These are phyloP conservation scores for Steinernema feltiae DNA, from an alignment of 1,140 invertebrate species.

Conservation along the genomic window DNA sequence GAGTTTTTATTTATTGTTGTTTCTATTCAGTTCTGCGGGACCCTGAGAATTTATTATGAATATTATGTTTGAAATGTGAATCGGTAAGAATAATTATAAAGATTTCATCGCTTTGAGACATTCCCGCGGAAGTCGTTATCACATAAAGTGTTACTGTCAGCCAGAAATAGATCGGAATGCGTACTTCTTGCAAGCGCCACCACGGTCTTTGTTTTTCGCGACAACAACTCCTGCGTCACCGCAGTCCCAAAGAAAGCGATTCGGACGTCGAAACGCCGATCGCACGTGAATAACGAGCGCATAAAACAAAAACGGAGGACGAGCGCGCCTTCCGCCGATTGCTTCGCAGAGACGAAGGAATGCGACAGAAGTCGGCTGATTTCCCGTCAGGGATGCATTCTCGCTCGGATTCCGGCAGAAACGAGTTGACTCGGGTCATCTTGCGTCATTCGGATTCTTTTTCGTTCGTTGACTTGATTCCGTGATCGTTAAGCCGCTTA, in stretches of 20 bases:
- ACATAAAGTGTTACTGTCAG: neutral
- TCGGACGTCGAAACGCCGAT: neutral
- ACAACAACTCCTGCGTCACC: too few species aligned
- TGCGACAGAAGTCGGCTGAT: too few species aligned
- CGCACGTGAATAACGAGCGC: neutral
- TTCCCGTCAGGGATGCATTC: too few species aligned
- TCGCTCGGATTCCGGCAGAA: too few species aligned
- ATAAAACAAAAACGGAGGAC: too few species aligned
- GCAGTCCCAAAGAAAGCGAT: too few species aligned
- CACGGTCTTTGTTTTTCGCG: too few species aligned
- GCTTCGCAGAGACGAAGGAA: too few species aligned
- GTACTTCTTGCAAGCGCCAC: too few species aligned
- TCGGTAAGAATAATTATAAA: neutral
- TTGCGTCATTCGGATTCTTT: neutral
- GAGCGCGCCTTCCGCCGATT: too few species aligned
- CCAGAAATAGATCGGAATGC: conserved; percentile 9
- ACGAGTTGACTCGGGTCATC: neutral
- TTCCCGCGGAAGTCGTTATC: neutral
- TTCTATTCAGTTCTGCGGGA: neutral
- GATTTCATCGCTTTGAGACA: neutral
- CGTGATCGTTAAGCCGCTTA: conserved; percentile 1
- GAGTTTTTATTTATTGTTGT: conserved; percentile 13
- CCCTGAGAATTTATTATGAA: neutral
- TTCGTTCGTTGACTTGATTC: neutral
- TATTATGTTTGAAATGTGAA: neutral